A percentile compares a stretch with the other conserved stretches of the same genome.
These are phyloP conservation scores for Metalampra italica DNA, from an alignment of 2,888 invertebrate species.

Conservation along the genomic window DNA sequence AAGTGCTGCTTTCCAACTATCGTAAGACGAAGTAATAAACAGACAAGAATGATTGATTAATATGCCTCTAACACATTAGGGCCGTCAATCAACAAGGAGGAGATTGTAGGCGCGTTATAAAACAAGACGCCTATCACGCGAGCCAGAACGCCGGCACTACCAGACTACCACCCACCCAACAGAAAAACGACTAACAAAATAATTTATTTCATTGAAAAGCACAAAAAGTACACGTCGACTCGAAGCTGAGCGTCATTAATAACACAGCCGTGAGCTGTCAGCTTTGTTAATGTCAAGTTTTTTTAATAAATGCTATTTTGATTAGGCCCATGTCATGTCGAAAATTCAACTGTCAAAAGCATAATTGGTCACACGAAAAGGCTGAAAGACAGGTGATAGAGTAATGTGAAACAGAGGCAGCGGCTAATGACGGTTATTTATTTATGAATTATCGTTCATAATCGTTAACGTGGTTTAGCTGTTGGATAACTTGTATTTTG, in stretches of 20 bases:
- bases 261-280: conserved; percentile 76
- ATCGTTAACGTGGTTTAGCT: neutral
- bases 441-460: neutral
- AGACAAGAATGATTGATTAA: conserved; percentile 64
- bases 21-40: conserved; percentile 48
- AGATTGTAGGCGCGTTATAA: conserved; percentile 45
- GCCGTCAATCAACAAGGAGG: conserved; percentile 59
- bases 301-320: conserved; percentile 78
- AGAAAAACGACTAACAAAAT: conserved; percentile 54
- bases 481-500: conserved; percentile 4
- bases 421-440: conserved; percentile 11
- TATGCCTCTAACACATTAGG: conserved; percentile 60
- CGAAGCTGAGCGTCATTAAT: conserved; percentile 61
- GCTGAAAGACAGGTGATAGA: conserved; percentile 49
- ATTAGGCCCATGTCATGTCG: conserved; percentile 80
- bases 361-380: conserved; percentile 75
- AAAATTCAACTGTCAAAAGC: conserved; percentile 78
- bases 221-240: conserved; percentile 46
- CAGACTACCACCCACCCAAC: conserved; percentile 50
- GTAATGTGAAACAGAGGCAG: conserved; percentile 44
- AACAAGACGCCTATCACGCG: conserved; percentile 57
- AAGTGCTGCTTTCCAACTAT: conserved; percentile 42
- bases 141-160: conserved; percentile 42
- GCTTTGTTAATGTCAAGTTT: conserved; percentile 71
- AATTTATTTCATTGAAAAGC: conserved; percentile 63